Percentiles rank a stretch among this genome's conserved stretches.
Conservation (phyloP, 2,797 vertebrate genomes). For the Pantherophis alleghaniensis region DNA sequence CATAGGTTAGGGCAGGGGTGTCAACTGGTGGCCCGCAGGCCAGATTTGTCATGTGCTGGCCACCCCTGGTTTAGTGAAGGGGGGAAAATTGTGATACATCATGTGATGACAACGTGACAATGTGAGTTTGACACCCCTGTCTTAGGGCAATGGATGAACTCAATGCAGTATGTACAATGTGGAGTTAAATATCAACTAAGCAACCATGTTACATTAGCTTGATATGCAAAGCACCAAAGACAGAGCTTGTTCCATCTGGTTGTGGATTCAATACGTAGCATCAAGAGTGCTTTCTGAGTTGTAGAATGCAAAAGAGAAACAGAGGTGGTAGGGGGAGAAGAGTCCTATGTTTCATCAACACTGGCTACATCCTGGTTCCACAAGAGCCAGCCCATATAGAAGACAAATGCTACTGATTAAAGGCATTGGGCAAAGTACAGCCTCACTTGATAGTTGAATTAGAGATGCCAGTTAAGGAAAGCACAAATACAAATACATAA, state of each 20-base stretch:
- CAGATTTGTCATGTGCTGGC: not conserved
- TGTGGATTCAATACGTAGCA: not conserved
- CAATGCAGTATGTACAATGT: not conserved
- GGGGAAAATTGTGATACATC: no score
- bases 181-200: not conserved
- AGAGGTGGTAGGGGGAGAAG: no score
- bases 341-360: not conserved
- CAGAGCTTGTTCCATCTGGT: not conserved
- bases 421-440: not conserved
- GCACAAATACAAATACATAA: constrained; percentile 16
- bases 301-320: not conserved
- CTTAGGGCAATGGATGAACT: not conserved
- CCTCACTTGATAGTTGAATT: not conserved
- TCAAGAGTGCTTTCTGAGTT: not conserved
- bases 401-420: constrained; percentile 20
- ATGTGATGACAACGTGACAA: no score
- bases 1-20: not conserved
- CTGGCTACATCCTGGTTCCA: accelerated
- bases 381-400: constrained; percentile 33
- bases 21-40: no score
- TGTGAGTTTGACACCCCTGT: not conserved
- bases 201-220: not conserved
- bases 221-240: not conserved
- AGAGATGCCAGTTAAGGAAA: constrained; percentile 28
- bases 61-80: no score